These are phyloP conservation scores for Stichodactyla helianthus DNA, from an alignment of 64 coral and sea anemone species.

Conservation along the genomic window DNA sequence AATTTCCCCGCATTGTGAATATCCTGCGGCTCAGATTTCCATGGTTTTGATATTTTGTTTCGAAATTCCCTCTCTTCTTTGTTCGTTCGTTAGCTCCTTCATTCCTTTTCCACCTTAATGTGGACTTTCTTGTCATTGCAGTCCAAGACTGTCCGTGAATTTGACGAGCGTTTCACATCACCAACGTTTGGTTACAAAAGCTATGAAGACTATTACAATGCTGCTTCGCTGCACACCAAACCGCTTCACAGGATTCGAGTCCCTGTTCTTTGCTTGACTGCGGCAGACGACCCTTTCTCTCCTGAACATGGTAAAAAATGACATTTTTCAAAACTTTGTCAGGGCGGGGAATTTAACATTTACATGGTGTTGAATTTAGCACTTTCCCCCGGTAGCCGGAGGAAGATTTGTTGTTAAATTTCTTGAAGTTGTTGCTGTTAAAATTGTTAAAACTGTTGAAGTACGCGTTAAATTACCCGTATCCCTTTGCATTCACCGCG, in stretches of 20 bases:
- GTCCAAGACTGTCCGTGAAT: slow-evolving; percentile 75
- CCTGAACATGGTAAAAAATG: slow-evolving; percentile 23
- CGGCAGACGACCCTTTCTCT: slow-evolving; percentile 90
- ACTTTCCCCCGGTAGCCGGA: too few species aligned
- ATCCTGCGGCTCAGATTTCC: too few species aligned
- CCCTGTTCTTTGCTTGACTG: slow-evolving; percentile 84
- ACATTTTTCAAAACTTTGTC: not conserved
- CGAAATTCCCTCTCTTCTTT: too few species aligned
- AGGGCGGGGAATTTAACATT: not conserved
- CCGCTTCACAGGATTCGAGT: slow-evolving; percentile 67
- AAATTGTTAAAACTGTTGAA: too few species aligned
- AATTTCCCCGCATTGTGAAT: too few species aligned
- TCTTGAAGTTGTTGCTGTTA: not conserved
- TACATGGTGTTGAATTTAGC: too few species aligned
- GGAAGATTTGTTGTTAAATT: not conserved
- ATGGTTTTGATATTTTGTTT: too few species aligned
- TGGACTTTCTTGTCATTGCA: not conserved
- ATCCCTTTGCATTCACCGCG: too few species aligned
- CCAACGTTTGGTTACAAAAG: slow-evolving; percentile 77
- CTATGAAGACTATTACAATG: slow-evolving; percentile 87
- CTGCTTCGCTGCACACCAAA: slow-evolving; percentile 73
- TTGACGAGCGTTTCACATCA: slow-evolving; percentile 83
- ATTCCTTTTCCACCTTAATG: not conserved
- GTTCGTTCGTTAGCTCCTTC: too few species aligned
- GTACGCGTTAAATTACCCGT: too few species aligned